Evolutionary conservation across 2,888 invertebrate genomes (phyloP).

Genomic region (Periphyllus acericola): DNA sequence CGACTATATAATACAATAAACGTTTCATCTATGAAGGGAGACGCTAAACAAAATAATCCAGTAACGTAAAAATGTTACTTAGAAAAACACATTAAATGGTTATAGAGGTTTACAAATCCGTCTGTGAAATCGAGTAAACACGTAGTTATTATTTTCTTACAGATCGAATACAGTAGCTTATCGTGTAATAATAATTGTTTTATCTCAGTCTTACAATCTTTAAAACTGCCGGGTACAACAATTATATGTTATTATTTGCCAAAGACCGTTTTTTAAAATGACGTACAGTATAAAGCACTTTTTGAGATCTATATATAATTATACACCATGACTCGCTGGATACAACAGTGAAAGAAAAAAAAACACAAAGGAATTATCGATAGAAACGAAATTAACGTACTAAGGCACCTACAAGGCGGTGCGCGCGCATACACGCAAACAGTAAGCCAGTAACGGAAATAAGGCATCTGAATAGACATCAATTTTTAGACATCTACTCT

Average conservation of each 20-base stretch:
- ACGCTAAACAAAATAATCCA: constrained; percentile 20
- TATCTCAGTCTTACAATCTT: constrained; percentile 25
- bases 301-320: constrained; percentile 47
- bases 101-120: background rate
- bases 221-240: constrained; percentile 29
- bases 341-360: constrained; percentile 26
- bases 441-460: constrained; percentile 2
- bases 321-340: constrained; percentile 54
- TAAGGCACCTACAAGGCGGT: background rate
- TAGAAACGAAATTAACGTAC: constrained; percentile 41
- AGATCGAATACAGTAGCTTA: constrained; percentile 54
- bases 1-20: background rate
- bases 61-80: background rate
- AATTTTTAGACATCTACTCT: background rate
- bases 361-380: constrained; percentile 48
- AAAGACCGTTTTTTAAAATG: constrained; percentile 17
- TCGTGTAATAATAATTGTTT: constrained; percentile 56
- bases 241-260: constrained; percentile 47
- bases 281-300: background rate
- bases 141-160: constrained; percentile 43
- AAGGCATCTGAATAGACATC: constrained; percentile 12
- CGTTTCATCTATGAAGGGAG: background rate
- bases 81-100: constrained; percentile 12
- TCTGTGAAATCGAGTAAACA: constrained; percentile 32
- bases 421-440: background rate